phyloP scores from a whole-genome alignment of 2,113 vertebrate species.

The Podarcis raffonei region DNA sequence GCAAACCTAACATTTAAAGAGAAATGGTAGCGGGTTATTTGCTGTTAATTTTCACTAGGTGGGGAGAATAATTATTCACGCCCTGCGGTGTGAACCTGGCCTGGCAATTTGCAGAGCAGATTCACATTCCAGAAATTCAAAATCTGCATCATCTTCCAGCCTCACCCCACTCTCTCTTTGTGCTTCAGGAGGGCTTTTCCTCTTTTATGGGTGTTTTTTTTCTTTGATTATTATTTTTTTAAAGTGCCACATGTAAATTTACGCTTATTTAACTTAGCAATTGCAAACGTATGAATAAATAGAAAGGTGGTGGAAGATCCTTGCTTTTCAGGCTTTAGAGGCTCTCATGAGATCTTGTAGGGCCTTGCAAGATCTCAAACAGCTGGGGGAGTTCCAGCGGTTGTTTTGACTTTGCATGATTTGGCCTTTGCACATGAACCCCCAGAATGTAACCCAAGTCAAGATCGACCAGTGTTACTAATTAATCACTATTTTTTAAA shows the following conservation, averaged over 20 bases:
- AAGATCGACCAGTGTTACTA: too few species aligned
- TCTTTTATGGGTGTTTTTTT: background rate
- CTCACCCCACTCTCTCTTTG: background rate
- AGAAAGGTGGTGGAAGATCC: too few species aligned
- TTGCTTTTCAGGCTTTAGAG: too few species aligned
- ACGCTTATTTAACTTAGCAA: background rate
- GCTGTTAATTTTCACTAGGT: background rate
- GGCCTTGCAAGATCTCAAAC: too few species aligned
- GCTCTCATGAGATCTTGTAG: too few species aligned
- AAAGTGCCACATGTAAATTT: background rate
- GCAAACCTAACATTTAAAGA: background rate
- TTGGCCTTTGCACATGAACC: too few species aligned
- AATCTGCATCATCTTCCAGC: background rate
- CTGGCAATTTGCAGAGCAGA: background rate
- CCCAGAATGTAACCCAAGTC: too few species aligned
- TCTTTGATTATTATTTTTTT: too few species aligned
- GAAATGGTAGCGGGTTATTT: background rate
- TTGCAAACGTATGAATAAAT: too few species aligned
- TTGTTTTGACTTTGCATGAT: too few species aligned
- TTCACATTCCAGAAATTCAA: background rate
- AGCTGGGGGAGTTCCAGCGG: too few species aligned
- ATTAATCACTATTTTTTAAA: background rate
- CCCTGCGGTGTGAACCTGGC: background rate
- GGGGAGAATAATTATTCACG: background rate
- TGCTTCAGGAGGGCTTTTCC: background rate